A percentile compares a stretch with the other conserved stretches of the same genome.
Evolutionary conservation across 64 coral and sea anemone genomes (phyloP).

Genomic region (Stichodactyla helianthus): DNA sequence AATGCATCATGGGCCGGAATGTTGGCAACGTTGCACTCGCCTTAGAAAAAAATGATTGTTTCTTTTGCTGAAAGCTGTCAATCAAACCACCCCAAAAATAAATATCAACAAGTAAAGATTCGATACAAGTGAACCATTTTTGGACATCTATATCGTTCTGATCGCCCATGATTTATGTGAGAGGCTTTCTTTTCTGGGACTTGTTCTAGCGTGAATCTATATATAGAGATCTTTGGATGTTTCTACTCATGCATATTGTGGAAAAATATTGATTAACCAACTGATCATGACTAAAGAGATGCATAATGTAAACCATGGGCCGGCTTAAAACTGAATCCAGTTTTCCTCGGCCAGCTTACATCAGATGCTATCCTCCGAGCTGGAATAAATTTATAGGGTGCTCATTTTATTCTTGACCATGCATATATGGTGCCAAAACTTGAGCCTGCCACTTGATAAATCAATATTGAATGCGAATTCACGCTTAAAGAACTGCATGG

Average conservation of each 20-base stretch:
- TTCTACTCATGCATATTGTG: neutral
- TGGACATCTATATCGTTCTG: neutral
- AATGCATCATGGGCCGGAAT: slow-evolving; percentile 53
- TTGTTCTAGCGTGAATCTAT: neutral
- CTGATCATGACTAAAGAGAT: neutral
- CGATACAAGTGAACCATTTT: neutral
- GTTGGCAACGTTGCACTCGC: slow-evolving; percentile 33
- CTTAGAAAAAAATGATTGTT: slow-evolving; percentile 12
- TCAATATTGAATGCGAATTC: neutral
- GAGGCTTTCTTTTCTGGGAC: neutral
- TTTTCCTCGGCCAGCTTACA: neutral
- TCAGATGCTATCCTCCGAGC: neutral
- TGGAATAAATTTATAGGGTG: neutral
- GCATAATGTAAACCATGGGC: neutral
- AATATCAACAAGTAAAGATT: slow-evolving; percentile 34
- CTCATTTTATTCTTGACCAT: neutral
- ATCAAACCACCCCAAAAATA: slow-evolving; percentile 36
- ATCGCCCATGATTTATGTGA: neutral
- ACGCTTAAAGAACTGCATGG: neutral
- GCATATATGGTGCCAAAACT: neutral
- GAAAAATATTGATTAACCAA: neutral
- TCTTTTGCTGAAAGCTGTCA: slow-evolving; percentile 28
- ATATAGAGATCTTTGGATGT: neutral
- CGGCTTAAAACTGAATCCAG: neutral
- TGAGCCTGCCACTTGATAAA: neutral